These are phyloP conservation scores for Fulica atra DNA, from an alignment of 2,113 vertebrate genomes.

Conservation along the genomic window DNA sequence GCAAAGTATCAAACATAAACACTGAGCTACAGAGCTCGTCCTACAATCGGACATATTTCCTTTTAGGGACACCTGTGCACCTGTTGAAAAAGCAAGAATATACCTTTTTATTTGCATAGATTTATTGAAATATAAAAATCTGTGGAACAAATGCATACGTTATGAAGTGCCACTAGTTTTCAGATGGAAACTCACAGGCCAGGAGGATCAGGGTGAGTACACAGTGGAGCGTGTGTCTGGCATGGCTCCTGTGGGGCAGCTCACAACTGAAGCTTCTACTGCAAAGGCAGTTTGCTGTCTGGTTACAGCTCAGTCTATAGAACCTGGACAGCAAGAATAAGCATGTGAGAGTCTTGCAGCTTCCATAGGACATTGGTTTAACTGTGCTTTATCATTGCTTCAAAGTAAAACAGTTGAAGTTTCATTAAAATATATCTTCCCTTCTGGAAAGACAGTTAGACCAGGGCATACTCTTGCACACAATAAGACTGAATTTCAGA, in stretches of 20 bases:
- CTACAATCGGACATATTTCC: background rate
- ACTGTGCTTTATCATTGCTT: background rate
- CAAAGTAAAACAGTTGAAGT: background rate
- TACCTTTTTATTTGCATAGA: background rate
- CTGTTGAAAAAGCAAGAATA: background rate
- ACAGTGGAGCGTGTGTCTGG: too few relatives aligned
- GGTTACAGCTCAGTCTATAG: background rate
- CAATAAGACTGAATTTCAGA: background rate
- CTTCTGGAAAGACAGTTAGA: background rate
- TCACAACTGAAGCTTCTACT: background rate
- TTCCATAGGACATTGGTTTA: background rate
- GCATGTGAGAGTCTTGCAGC: background rate
- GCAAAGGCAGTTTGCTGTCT: background rate
- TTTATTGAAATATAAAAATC: background rate
- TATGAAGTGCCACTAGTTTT: background rate
- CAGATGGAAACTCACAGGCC: background rate
- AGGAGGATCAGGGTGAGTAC: background rate
- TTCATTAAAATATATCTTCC: background rate
- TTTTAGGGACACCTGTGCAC: background rate
- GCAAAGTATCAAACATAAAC: background rate
- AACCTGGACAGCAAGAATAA: background rate
- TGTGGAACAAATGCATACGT: background rate
- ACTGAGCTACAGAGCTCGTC: background rate
- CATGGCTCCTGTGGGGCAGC: rapidly evolving
- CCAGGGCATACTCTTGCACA: background rate